A percentile compares a stretch with the other conserved stretches of the same genome.
Conservation (phyloP, 2,797 vertebrate genomes). For the Leucoraja ocellata region DNA sequence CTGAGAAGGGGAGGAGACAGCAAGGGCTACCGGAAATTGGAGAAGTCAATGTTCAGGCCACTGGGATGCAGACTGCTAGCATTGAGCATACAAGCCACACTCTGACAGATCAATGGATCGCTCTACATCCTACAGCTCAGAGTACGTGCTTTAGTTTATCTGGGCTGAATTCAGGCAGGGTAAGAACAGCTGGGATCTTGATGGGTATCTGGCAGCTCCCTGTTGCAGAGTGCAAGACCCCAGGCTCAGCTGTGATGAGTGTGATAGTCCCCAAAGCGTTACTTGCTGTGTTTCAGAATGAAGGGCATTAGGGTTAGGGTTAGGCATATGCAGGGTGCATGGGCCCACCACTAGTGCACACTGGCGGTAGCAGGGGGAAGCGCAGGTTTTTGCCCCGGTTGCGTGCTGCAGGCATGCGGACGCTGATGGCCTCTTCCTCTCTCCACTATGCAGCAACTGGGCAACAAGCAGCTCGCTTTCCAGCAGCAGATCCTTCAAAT, state of each 20-base stretch:
- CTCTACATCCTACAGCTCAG: background rate
- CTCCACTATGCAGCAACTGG: conserved; percentile 65
- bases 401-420: background rate
- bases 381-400: background rate
- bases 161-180: background rate
- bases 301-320: background rate
- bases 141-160: background rate
- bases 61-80: too few relatives aligned
- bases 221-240: background rate
- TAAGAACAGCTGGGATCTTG: background rate
- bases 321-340: too few relatives aligned
- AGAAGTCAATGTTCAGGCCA: too few relatives aligned
- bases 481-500: conserved; percentile 98
- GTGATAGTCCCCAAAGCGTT: too few relatives aligned
- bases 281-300: background rate
- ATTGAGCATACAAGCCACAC: background rate
- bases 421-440: conserved; percentile 45
- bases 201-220: background rate
- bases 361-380: too few relatives aligned
- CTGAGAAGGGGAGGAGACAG: too few relatives aligned
- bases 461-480: conserved; percentile 96
- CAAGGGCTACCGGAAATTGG: too few relatives aligned
- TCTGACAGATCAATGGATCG: background rate
- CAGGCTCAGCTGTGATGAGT: background rate
- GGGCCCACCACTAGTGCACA: too few relatives aligned